Evolutionary conservation across 2,888 invertebrate genomes (phyloP), one percentile per base, ranked within the genome.

Genomic region (Anoplius nigerrimus): DNA sequence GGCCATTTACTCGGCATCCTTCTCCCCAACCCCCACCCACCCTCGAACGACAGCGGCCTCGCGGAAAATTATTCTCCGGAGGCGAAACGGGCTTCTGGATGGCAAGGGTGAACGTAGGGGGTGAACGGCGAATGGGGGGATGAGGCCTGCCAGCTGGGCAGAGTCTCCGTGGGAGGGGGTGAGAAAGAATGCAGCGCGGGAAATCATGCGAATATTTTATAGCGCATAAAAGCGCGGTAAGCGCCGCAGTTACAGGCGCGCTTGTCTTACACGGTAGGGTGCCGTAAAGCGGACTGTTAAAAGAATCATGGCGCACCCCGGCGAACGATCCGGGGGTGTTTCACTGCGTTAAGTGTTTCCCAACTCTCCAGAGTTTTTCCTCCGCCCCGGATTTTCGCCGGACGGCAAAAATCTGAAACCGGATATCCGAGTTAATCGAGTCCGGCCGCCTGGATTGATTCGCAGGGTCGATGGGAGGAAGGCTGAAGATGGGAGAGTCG

Each of bases 161-260:
- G 13, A n/a, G 20, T 52, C 52, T 13, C 34, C 34, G 1, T n/a
- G n/a, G n/a, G 8, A 20, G 4, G 16, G 8, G 24, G 64, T 51
- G 66, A 63, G 69, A 64, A 70, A 76, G 74, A 71, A 76, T 67
- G 71, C 69, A 52, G 56, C 48, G 59, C 52, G 61, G 72, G 67
- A 70, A 77, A 78, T 71, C 74, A 71, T 76, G 71, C 62, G 69
- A 77, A 80, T 75, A 78, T 79, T 79, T 79, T 70, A 72, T 70
- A 68, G 63, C 21, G 51, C 72, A 56, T 80, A 78, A 79, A 79
- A 71, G 66, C 67, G 66, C 24, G 34, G 6, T 34, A 34, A 34
- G 6, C 34, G 34, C 8, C 11, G 34, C 34, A 34, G 34, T 34
- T 34, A 34, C 34, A 51, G 74, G 59, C 60, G 58, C 62, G 62